These are phyloP conservation scores for Betta splendens DNA, from an alignment of 2,797 vertebrate species.

Conservation along the genomic window DNA sequence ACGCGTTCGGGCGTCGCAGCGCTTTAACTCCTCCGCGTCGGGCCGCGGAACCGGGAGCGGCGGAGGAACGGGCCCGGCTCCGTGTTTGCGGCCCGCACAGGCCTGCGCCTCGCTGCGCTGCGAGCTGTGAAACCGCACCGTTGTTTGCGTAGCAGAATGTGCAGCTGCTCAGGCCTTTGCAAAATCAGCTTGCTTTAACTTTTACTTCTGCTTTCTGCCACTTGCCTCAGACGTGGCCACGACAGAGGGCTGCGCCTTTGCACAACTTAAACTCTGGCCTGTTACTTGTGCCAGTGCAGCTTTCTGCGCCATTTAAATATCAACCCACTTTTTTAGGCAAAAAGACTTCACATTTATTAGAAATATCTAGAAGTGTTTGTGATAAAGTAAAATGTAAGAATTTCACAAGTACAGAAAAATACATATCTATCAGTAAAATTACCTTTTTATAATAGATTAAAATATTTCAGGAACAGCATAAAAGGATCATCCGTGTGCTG, in stretches of 20 bases:
- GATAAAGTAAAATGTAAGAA: not conserved
- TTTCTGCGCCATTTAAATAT: not conserved
- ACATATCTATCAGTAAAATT: no score
- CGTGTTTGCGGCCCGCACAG: slow-evolving; percentile 10
- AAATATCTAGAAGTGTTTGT: not conserved
- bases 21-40: slow-evolving; percentile 30
- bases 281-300: not conserved
- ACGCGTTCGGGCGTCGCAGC: slow-evolving; percentile 47
- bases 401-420: no score
- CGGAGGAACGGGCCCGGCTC: not conserved
- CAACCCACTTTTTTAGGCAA: no score
- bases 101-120: slow-evolving; percentile 40
- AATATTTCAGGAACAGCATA: not conserved
- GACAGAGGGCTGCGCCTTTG: slow-evolving; percentile 18
- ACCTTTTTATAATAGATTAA: not conserved
- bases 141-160: slow-evolving; percentile 67
- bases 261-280: slow-evolving; percentile 38
- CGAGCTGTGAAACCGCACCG: slow-evolving; percentile 72
- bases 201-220: slow-evolving; percentile 82
- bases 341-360: not conserved
- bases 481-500: not conserved
- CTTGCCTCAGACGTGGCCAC: slow-evolving; percentile 45
- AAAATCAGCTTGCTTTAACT: slow-evolving; percentile 79
- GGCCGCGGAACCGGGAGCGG: not conserved
- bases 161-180: slow-evolving; percentile 80